A percentile compares a stretch with the other conserved stretches of the same genome.
These are phyloP conservation scores for Argopecten irradians DNA, from an alignment of 1,140 invertebrate genomes.

Conservation along the genomic window DNA sequence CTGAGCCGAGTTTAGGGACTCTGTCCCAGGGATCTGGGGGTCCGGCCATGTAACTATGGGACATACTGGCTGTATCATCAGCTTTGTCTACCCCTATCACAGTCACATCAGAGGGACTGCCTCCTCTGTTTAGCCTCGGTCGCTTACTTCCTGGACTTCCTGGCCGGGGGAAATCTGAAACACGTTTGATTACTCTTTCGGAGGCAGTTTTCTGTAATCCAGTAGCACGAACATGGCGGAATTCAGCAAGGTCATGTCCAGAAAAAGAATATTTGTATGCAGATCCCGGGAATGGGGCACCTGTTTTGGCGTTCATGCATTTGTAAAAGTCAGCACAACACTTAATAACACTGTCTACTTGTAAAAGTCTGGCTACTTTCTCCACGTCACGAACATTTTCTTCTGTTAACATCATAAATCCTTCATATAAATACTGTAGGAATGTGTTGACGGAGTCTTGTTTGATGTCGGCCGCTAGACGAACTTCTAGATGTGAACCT, in stretches of 20 bases:
- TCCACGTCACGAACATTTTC: constrained; percentile 53
- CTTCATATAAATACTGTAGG: constrained; percentile 56
- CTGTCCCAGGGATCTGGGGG: constrained; percentile 44
- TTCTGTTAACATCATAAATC: constrained; percentile 54
- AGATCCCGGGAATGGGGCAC: constrained; percentile 11
- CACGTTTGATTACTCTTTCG: constrained; percentile 44
- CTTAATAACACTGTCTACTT: constrained; percentile 56
- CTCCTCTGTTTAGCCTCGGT: constrained; percentile 40
- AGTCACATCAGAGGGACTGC: constrained; percentile 41
- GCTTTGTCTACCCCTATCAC: constrained; percentile 44
- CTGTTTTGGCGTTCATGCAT: constrained; percentile 44
- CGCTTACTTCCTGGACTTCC: constrained; percentile 49
- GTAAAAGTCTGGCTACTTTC: constrained; percentile 49
- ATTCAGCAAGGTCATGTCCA: constrained; percentile 44
- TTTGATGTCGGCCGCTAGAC: constrained; percentile 51
- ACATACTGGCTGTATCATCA: constrained; percentile 50
- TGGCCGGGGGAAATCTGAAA: constrained; percentile 40
- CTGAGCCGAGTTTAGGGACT: constrained; percentile 41
- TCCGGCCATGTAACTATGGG: constrained; percentile 48
- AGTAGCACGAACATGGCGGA: constrained; percentile 49
- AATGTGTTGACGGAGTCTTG: constrained; percentile 52
- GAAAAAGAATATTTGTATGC: constrained; percentile 49
- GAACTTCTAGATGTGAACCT: constrained; percentile 51
- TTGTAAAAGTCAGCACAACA: constrained; percentile 56
- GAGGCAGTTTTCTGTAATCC: constrained; percentile 50